phyloP scores from a whole-genome alignment of 2,797 vertebrate species.

The Poecilia gillii region DNA sequence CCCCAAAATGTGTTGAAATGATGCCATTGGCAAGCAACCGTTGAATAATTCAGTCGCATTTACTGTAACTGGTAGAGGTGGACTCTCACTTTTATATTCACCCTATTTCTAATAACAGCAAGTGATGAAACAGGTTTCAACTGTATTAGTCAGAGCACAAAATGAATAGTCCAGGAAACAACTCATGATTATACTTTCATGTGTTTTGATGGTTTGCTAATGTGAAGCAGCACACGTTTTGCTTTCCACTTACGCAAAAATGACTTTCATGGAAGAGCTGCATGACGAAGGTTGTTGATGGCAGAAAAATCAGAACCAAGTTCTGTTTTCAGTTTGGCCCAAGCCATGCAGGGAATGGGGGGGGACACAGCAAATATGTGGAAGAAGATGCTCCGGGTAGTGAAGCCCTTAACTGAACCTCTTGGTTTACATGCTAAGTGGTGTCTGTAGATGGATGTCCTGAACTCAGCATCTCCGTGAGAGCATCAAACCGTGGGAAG shows the following conservation, averaged over 20 bases:
- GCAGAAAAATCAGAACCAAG: neutral
- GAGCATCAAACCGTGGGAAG: neutral
- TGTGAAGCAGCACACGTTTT: neutral
- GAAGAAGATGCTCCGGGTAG: neutral
- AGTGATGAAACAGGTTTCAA: neutral
- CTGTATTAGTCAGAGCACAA: constrained; percentile 1
- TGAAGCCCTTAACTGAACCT: neutral
- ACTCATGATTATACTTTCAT: neutral
- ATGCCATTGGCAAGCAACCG: neutral
- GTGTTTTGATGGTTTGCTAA: neutral
- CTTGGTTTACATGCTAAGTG: neutral
- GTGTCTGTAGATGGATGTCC: neutral
- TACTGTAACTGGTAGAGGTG: neutral
- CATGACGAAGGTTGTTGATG: neutral
- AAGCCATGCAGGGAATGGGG: neutral
- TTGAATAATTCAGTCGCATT: neutral
- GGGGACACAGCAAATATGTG: neutral
- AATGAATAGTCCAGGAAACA: neutral
- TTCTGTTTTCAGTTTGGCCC: neutral
- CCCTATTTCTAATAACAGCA: neutral
- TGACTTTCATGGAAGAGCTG: neutral
- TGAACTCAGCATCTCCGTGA: neutral
- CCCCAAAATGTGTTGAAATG: neutral
- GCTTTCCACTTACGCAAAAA: neutral
- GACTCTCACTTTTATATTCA: neutral